These are phyloP conservation scores for Thelaira solivaga DNA, from an alignment of 2,888 invertebrate species.

Conservation along the genomic window DNA sequence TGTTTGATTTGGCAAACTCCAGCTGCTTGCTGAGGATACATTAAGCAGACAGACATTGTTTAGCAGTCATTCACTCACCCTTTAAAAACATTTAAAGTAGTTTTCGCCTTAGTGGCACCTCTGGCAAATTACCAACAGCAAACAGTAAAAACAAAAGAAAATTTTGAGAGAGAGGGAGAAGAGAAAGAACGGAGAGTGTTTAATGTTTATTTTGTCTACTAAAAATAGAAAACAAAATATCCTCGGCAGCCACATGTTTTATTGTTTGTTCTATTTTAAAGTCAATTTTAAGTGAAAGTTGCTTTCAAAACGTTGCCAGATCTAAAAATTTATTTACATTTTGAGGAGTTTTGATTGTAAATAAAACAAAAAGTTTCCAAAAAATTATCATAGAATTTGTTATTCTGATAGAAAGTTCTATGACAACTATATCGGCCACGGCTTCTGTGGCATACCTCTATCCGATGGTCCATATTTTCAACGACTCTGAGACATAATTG, in stretches of 20 bases:
- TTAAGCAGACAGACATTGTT: not conserved
- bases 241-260: conserved; percentile 17
- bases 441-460: too few relatives aligned
- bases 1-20: too few relatives aligned
- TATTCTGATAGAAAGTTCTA: too few relatives aligned
- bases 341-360: too few relatives aligned
- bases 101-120: conserved; percentile 15
- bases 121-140: not conserved
- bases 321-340: too few relatives aligned
- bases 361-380: not conserved
- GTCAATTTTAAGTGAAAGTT: conserved; percentile 29
- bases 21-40: conserved; percentile 19
- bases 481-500: too few relatives aligned
- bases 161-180: too few relatives aligned
- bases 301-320: not conserved
- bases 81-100: conserved; percentile 19
- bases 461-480: too few relatives aligned
- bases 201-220: conserved; percentile 38
- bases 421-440: too few relatives aligned
- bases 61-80: not conserved
- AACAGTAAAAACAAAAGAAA: not conserved
- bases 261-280: not conserved
- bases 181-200: too few relatives aligned
- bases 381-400: too few relatives aligned
- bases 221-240: too few relatives aligned